Evolutionary conservation across 2,888 invertebrate species (phyloP).

Genomic region (Endotricha flammealis): DNA sequence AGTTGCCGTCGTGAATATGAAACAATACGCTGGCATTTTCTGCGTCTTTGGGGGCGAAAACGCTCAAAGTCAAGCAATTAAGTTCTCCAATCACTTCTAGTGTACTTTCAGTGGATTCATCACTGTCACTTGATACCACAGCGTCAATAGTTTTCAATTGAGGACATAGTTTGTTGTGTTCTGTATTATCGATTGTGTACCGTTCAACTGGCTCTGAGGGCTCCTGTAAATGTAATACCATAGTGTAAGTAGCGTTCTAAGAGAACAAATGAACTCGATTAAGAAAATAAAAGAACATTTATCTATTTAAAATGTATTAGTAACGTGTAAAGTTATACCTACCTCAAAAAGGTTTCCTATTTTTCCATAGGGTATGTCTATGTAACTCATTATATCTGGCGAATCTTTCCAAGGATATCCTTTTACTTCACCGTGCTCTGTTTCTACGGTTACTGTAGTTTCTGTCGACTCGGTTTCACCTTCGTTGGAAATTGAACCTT

Average conservation of each 20-base stretch:
- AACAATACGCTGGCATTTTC: conserved; percentile 45
- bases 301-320: no score
- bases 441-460: conserved; percentile 24
- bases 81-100: conserved; percentile 25
- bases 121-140: conserved; percentile 13
- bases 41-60: conserved; percentile 39
- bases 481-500: no score
- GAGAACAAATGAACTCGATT: no score
- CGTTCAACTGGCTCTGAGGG: conserved; percentile 31
- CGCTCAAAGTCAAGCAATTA: conserved; percentile 59
- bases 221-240: conserved; percentile 33
- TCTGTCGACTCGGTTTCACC: not conserved
- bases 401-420: conserved; percentile 31
- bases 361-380: conserved; percentile 55
- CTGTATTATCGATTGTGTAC: conserved; percentile 26
- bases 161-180: conserved; percentile 46
- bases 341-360: conserved; percentile 41
- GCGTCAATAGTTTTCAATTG: conserved; percentile 43
- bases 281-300: no score
- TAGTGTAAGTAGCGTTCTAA: no score
- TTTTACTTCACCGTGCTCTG: conserved; percentile 39
- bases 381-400: conserved; percentile 34
- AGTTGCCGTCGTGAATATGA: conserved; percentile 60
- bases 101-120: not conserved
- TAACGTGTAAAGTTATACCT: no score